Evolutionary conservation across 2,113 vertebrate species (phyloP).

Genomic region (Monopterus albus): DNA sequence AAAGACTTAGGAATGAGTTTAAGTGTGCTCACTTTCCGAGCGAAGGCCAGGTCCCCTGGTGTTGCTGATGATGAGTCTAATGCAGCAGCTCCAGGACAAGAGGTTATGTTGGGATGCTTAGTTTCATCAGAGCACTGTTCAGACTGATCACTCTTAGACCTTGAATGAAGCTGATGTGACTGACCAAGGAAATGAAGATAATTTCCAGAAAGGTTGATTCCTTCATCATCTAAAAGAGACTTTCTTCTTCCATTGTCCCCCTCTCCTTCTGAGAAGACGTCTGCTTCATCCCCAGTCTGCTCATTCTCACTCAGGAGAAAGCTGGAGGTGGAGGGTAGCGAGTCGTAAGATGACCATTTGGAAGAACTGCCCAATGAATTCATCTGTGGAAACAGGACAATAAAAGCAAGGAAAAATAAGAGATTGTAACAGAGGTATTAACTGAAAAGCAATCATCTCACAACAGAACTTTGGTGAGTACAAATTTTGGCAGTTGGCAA

Average conservation of each 20-base stretch:
- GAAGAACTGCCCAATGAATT: constrained; percentile 69
- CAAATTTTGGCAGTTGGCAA: too few relatives aligned
- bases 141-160: constrained; percentile 18
- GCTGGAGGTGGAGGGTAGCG: constrained; percentile 68
- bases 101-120: not conserved
- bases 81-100: not conserved
- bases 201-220: constrained; percentile 5
- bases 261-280: constrained; percentile 79
- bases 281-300: constrained; percentile 79
- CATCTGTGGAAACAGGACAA: constrained; percentile 63
- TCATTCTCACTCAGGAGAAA: constrained; percentile 75
- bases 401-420: not conserved
- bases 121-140: not conserved
- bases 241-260: constrained; percentile 44
- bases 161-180: not conserved
- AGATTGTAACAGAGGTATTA: too few relatives aligned
- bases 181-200: constrained; percentile 33
- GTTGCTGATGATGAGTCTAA: constrained; percentile 50
- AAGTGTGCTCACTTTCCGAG: constrained; percentile 84
- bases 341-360: constrained; percentile 78
- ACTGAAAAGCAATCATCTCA: not conserved
- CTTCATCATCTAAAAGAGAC: not conserved
- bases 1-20: not conserved
- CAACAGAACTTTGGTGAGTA: not conserved
- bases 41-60: constrained; percentile 86